phyloP scores from a whole-genome alignment of 1,140 invertebrate genomes.

The Eciton burchellii region DNA sequence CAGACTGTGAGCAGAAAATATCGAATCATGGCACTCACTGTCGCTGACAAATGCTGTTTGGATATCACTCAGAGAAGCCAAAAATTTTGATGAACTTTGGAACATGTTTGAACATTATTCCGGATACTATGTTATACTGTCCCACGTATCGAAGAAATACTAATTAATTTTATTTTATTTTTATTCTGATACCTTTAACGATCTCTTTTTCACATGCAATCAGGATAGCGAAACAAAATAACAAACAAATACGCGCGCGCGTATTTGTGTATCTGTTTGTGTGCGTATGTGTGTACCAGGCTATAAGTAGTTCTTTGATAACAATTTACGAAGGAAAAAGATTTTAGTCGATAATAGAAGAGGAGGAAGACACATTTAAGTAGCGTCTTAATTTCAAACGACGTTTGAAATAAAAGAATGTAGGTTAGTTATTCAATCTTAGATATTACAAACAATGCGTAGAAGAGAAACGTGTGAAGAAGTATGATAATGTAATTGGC shows the following conservation, averaged over 20 bases:
- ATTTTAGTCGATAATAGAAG: neutral
- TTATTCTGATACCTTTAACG: neutral
- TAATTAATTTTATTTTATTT: slow-evolving; percentile 13
- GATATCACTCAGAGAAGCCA: neutral
- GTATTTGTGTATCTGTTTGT: no score
- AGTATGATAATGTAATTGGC: slow-evolving; percentile 60
- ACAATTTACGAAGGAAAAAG: neutral
- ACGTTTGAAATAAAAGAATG: neutral
- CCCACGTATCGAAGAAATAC: neutral
- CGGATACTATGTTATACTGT: neutral
- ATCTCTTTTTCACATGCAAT: neutral
- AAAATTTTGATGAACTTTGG: neutral
- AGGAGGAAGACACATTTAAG: neutral
- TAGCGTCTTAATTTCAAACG: neutral
- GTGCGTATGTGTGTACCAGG: neutral
- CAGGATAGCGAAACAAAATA: no score
- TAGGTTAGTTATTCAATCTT: neutral
- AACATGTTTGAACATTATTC: neutral
- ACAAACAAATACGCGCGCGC: no score
- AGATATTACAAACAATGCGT: neutral
- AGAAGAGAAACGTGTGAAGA: slow-evolving; percentile 45
- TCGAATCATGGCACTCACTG: neutral
- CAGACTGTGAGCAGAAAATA: slow-evolving; percentile 7
- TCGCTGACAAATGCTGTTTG: neutral
- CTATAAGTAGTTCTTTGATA: neutral